These are phyloP conservation scores for Phyto melanocephala DNA, from an alignment of 2,888 invertebrate species.

Conservation along the genomic window DNA sequence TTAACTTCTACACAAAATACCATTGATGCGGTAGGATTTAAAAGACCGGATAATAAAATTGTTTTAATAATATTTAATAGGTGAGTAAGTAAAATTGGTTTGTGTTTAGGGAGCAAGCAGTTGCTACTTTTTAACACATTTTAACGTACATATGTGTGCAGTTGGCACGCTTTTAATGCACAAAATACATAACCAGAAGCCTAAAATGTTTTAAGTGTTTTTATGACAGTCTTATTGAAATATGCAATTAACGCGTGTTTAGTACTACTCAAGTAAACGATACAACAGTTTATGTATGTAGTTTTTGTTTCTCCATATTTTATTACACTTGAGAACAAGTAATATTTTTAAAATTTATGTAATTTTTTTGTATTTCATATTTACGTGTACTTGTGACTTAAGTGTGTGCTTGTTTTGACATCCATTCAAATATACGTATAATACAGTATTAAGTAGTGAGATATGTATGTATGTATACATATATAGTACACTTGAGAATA, in stretches of 20 bases:
- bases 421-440: too few relatives aligned
- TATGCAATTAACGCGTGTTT: constrained; percentile 43
- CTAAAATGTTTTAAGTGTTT: constrained; percentile 38
- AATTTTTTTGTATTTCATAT: neutral
- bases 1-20: constrained; percentile 65
- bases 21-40: constrained; percentile 80
- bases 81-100: constrained; percentile 75
- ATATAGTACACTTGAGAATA: constrained; percentile 55
- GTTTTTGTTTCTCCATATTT: constrained; percentile 19
- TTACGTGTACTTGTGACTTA: constrained; percentile 8
- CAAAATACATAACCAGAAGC: neutral
- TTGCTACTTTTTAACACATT: neutral
- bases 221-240: constrained; percentile 32
- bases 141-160: too few relatives aligned
- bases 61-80: constrained; percentile 81
- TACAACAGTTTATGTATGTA: too few relatives aligned
- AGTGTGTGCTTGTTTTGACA: constrained; percentile 30
- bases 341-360: constrained; percentile 28
- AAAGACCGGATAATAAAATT: constrained; percentile 80
- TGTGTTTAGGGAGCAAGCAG: neutral
- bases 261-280: constrained; percentile 45
- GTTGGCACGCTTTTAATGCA: constrained; percentile 42
- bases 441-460: too few relatives aligned
- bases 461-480: constrained; percentile 12
- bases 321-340: constrained; percentile 35